Percentiles rank a stretch among this genome's conserved stretches.
These are phyloP conservation scores for Nomada flava DNA, from an alignment of 2,888 invertebrate species.

Conservation along the genomic window DNA sequence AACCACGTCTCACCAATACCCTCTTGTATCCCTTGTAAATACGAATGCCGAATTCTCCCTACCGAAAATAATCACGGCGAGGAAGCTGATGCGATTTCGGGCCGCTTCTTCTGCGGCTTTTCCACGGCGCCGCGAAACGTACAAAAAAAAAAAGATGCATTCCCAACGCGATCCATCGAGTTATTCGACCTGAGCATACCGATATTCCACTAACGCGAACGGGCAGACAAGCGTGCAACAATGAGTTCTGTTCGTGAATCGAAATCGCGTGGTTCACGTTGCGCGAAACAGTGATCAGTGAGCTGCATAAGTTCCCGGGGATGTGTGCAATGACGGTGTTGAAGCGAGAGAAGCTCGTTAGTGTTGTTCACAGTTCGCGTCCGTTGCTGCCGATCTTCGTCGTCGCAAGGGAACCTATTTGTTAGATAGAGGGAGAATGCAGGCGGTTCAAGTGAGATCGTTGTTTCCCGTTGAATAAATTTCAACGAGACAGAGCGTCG, in stretches of 20 bases:
- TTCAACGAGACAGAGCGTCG: too few relatives aligned
- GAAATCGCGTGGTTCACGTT: not conserved
- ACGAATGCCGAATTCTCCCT: constrained; percentile 69
- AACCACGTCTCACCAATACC: constrained; percentile 36
- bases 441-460: not conserved
- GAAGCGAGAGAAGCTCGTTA: not conserved
- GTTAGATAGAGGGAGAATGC: too few relatives aligned
- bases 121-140: constrained; percentile 38
- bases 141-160: constrained; percentile 51
- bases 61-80: constrained; percentile 74
- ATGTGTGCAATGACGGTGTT: not conserved
- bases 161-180: constrained; percentile 21
- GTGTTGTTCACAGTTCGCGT: not conserved
- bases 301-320: not conserved
- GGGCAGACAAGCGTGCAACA: too few relatives aligned
- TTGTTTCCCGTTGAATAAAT: not conserved
- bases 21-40: constrained; percentile 66
- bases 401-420: not conserved
- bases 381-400: not conserved
- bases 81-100: constrained; percentile 57
- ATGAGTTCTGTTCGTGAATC: too few relatives aligned
- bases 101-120: constrained; percentile 43
- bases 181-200: not conserved
- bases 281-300: constrained; percentile 1
- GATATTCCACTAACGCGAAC: not conserved